These are phyloP conservation scores for Sarcophaga peregrina DNA, from an alignment of 1,140 invertebrate genomes.

Conservation along the genomic window DNA sequence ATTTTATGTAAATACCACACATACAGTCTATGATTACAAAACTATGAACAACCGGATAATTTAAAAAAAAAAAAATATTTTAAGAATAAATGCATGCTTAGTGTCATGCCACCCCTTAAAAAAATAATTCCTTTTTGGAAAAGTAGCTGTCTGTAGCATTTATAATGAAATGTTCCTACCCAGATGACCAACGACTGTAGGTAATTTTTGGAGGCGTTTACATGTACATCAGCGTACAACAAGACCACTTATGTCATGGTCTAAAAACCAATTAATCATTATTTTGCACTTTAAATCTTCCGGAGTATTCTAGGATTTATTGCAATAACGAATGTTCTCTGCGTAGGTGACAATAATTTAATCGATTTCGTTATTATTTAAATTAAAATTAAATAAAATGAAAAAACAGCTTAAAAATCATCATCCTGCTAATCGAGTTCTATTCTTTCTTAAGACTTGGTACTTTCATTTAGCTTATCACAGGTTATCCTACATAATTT, in stretches of 20 bases:
- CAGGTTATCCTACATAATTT: too few species aligned
- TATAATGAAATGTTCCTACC: background rate
- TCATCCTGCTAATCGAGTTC: too few species aligned
- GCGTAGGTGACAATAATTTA: background rate
- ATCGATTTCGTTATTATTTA: background rate
- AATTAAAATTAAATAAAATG: background rate
- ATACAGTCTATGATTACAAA: background rate
- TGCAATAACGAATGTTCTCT: background rate
- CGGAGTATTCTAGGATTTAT: background rate
- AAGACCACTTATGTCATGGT: background rate
- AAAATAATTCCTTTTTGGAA: background rate
- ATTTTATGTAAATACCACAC: background rate
- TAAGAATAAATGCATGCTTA: too few species aligned
- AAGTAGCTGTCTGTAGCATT: too few species aligned
- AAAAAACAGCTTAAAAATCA: background rate
- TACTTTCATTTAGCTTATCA: too few species aligned
- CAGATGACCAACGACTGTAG: background rate
- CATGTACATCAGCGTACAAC: background rate
- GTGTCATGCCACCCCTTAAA: too few species aligned
- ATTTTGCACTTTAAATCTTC: background rate
- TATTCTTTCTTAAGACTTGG: too few species aligned
- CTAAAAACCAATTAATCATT: background rate
- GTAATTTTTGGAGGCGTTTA: background rate
- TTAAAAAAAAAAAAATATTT: background rate
- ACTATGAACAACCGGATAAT: background rate